phyloP scores from a whole-genome alignment of 2,888 invertebrate genomes.

The Sphinx pinastri region DNA sequence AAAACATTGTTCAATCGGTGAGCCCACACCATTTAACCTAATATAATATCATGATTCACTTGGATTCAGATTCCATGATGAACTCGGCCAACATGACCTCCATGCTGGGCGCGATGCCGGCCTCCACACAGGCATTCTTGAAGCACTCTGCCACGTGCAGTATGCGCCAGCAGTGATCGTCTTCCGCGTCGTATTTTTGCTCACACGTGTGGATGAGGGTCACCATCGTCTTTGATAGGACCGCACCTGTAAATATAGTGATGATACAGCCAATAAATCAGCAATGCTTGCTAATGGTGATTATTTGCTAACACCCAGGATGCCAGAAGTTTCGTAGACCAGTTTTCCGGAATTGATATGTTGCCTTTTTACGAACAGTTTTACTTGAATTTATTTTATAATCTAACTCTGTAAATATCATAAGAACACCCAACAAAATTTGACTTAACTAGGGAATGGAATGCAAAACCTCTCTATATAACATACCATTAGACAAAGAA shows the following conservation, averaged over 20 bases:
- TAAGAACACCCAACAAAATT: too few relatives aligned
- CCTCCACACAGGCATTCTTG: constrained; percentile 53
- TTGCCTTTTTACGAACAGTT: too few relatives aligned
- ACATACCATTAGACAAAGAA: too few relatives aligned
- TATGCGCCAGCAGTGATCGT: constrained; percentile 72
- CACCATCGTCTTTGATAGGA: constrained; percentile 62
- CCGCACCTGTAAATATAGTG: constrained; percentile 50
- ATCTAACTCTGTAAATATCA: too few relatives aligned
- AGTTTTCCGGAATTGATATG: too few relatives aligned
- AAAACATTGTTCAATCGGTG: not conserved
- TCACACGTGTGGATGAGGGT: constrained; percentile 65
- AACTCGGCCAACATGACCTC: constrained; percentile 70
- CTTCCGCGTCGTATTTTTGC: constrained; percentile 53
- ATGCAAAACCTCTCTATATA: too few relatives aligned
- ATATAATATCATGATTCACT: not conserved
- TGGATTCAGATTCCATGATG: constrained; percentile 65
- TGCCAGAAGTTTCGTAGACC: too few relatives aligned
- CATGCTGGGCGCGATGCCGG: constrained; percentile 66
- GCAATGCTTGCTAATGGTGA: too few relatives aligned
- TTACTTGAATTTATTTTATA: too few relatives aligned
- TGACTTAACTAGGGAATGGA: too few relatives aligned
- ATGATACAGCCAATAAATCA: not conserved
- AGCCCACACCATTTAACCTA: too few relatives aligned
- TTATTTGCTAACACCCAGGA: too few relatives aligned
- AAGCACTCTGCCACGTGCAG: constrained; percentile 72